Conservation (phyloP, 1,140 invertebrate genomes). For the Popillia japonica region DNA sequence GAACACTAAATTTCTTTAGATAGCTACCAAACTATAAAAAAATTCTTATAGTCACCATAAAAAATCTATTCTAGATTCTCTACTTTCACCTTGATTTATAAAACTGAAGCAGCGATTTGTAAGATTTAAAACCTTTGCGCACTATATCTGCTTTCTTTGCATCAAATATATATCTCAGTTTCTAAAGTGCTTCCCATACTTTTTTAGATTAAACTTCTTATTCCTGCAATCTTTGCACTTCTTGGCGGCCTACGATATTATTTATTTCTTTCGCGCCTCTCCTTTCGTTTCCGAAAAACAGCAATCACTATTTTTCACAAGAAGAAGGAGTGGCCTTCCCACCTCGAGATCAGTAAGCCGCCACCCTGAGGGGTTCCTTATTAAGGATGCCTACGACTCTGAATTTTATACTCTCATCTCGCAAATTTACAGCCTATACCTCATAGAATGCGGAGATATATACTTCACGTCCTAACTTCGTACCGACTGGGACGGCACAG, state of each 20-base stretch:
- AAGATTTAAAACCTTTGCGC: too few species aligned
- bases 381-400: conserved; percentile 2
- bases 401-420: conserved; percentile 6
- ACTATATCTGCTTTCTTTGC: too few species aligned
- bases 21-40: too few species aligned
- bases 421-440: conserved; percentile 4
- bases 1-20: too few species aligned
- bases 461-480: background rate
- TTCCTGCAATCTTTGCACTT: background rate
- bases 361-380: background rate
- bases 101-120: too few species aligned
- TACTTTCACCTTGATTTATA: too few species aligned
- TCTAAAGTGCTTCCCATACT: background rate
- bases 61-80: too few species aligned
- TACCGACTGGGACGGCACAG: background rate
- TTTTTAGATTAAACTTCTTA: background rate
- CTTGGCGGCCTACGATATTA: background rate
- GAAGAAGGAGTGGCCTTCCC: background rate
- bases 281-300: background rate
- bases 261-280: background rate
- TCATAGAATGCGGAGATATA: conserved; percentile 7
- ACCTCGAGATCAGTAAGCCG: background rate
- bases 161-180: too few species aligned
- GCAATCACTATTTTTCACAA: conserved; percentile 15
- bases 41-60: too few species aligned